Evolutionary conservation across 64 coral and sea anemone genomes (phyloP), one percentile per base, ranked within the genome.

Genomic region (Stichodactyla helianthus): DNA sequence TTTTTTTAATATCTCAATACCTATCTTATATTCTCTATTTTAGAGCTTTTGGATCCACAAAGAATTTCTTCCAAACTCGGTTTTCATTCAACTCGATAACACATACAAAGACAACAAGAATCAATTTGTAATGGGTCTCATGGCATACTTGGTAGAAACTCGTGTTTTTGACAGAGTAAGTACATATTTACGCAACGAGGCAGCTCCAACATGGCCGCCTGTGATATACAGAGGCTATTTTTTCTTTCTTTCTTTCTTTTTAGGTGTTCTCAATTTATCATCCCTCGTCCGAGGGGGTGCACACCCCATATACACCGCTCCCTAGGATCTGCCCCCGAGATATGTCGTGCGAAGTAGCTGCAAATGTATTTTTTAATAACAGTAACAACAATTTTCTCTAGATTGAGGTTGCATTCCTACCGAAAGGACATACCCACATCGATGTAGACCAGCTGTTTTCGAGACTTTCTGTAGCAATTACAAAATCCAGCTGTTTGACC

Each of bases 61-160:
- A 77, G 85, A 86, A 44, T 71, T 87, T 54, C 59, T 91, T 7
- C 84, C 90, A 6, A 82, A 61, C 19, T 57, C 44, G 5, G 16
- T 87, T 28, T 91, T 82, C 57, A 25, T 87, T 6, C 90, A 92
- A 51, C 59, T 91, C 6, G 84, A 91, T 59, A 91, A 92, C 85
- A 92, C 90, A 0, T 82, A 86, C 20, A 87, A 84, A 35, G 90
- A 92, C 12, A 92, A 92, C 44, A 92, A 92, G 11, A 92, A 87
- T 17, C 90, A 92, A 50, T 87, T 55, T 59, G 28, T 92, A 0
- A 83, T 92, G 17, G 86, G 53, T 7, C 58, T 92, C 17, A 11
- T 92, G 79, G 85, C 79, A 6, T 87, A 87, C 74, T 44, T 87
- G 0, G 90, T 92, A 11, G 86, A 92, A 85, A 92, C 86, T 2